Base-by-base conservation (phyloP, 2,888 invertebrate species). In the Drosophila nigricruria region DNA sequence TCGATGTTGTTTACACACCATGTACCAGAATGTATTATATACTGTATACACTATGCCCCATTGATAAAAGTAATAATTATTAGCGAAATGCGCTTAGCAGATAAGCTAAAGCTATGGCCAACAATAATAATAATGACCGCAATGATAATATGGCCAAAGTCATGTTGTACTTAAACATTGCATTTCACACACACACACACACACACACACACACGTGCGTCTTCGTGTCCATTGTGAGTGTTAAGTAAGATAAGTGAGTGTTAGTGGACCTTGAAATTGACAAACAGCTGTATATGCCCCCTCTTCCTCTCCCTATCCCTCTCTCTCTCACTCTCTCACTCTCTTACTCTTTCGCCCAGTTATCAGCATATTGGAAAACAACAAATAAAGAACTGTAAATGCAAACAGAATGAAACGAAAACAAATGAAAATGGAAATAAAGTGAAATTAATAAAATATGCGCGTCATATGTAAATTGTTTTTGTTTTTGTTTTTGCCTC, bases 251-350 rank as follows among this genome's bases (percentile, higher is more conserved):
- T 82, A 84, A 82, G 74, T 69, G 42, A 57, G 50, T 58, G 67
- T 67, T 57, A 61, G 36, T 73, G 72, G 71, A 80, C 88, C 88
- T 85, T 85, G 83, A 85, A 88, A 77, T 77, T 67, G 67, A 73
- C 74, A 68, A 88, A 85, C 84, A 85, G 88, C 84, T 85, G 84
- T 70, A 76, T 58, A 12, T 45, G 62, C 68, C 63, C 65, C 47
- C 57, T 40, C 47, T 43, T n/a, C 25, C 45, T 10, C 40, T 25
- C 3, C 5, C 43, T 14, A 5, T 69, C 66, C 47, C 56, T 38
- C 40, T 42, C 38, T 42, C 50, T 20, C 54, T 32, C n/a, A n/a
- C 34, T 34, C 9, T 23, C 23, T 5, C 23, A 10, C 50, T 6
- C 2, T 9, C 6, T 34, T 14, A n/a, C 5, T n/a, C 36, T 23